Conservation (phyloP, 2,113 vertebrate species). For the Platanista minor region DNA sequence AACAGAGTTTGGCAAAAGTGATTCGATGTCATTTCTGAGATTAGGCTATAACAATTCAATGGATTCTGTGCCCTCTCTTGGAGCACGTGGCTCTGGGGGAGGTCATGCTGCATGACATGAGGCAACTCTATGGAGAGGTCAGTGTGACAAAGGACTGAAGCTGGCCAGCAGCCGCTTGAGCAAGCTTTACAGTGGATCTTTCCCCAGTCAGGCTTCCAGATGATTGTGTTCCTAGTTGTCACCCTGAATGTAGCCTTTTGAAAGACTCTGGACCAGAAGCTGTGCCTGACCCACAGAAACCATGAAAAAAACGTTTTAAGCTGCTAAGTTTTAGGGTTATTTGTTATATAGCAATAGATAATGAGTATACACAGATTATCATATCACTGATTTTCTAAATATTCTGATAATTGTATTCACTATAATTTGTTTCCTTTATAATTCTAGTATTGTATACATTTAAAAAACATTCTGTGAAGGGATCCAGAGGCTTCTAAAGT, state of each 20-base stretch:
- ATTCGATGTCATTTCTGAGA: neutral
- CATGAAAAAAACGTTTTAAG: neutral
- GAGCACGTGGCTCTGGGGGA: neutral
- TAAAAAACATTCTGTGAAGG: neutral
- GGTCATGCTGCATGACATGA: neutral
- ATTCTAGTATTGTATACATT: neutral
- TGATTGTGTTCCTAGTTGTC: neutral
- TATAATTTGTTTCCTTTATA: neutral
- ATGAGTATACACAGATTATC: neutral
- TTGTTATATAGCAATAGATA: neutral
- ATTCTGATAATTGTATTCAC: neutral
- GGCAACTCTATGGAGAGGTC: neutral
- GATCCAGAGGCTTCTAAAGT: neutral
- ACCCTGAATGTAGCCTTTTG: neutral
- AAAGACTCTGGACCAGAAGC: neutral
- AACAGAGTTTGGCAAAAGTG: neutral
- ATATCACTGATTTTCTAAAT: neutral
- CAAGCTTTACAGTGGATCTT: neutral
- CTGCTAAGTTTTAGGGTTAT: neutral
- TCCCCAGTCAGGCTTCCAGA: neutral
- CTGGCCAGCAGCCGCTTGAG: neutral
- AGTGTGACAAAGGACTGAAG: neutral
- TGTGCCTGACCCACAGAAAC: neutral
- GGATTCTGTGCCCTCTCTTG: neutral
- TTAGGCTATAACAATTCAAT: neutral